Evolutionary conservation across 2,888 invertebrate species (phyloP).

Genomic region (Neoaliturus tenellus): DNA sequence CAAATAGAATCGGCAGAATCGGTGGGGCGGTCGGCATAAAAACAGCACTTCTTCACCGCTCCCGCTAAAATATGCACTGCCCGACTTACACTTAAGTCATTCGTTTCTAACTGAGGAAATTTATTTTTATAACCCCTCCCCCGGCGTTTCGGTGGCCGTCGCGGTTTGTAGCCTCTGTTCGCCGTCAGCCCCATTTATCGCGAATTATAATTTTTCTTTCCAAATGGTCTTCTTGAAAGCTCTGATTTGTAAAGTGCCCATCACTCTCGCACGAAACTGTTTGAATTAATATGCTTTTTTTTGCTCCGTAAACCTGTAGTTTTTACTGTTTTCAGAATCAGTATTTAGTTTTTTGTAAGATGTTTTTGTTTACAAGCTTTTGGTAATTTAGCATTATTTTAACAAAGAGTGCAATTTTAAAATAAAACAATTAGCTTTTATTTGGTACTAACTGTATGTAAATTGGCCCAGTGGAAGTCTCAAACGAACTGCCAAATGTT

Average conservation of each 20-base stretch:
- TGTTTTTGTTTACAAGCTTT: no score
- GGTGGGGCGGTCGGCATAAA: not conserved
- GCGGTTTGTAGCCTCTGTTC: not conserved
- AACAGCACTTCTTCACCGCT: slow-evolving; percentile 25
- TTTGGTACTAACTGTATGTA: no score
- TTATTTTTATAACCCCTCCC: slow-evolving; percentile 37
- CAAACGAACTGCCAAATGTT: no score
- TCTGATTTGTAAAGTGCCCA: slow-evolving; percentile 10
- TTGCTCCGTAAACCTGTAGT: not conserved
- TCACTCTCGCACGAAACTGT: not conserved
- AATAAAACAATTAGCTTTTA: no score
- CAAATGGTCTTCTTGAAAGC: not conserved
- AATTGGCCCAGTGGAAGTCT: no score
- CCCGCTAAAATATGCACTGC: slow-evolving; percentile 36
- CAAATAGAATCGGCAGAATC: slow-evolving; percentile 8
- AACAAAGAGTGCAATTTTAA: no score
- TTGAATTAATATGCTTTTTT: not conserved
- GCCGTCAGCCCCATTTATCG: not conserved
- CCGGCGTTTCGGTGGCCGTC: not conserved
- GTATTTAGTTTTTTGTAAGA: no score
- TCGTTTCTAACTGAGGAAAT: slow-evolving; percentile 41
- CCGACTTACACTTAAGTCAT: slow-evolving; percentile 31
- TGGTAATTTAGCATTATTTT: no score
- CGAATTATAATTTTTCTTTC: slow-evolving; percentile 5
- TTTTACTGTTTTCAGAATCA: not conserved